Evolutionary conservation across 2,797 vertebrate genomes (phyloP), one percentile per base, ranked within the genome.

Genomic region (Nyctalus aviator): DNA sequence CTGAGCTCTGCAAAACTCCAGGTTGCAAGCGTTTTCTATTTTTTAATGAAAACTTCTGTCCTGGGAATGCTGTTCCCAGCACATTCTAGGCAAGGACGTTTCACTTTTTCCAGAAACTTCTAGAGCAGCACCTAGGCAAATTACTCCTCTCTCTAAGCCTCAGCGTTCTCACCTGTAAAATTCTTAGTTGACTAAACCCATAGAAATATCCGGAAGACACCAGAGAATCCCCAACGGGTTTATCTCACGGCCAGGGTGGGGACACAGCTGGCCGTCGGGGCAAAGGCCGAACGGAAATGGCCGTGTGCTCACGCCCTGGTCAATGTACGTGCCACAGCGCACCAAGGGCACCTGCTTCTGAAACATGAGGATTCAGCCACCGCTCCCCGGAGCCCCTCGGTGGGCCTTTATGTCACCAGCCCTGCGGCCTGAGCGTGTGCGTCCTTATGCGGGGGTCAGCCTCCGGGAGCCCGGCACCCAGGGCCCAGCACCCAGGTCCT

Each of bases 211-310:
- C 83, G 92, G 97, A 98, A 98, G 97, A 97, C 97, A 97, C 97
- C 96, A 93, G 96, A 97, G 96, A 97, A 97, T 96, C 97, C 97
- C 97, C 88, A 82, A 94, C 97, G 94, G 93, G 94, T 97, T 96
- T 92, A 20, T 68, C 68, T 91, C 92, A 71, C 91, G 89, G 92
- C 95, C 90, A 89, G 62, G 62, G 86, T 27, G 73, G 30, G 76
- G 35, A 37, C 9, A 4, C 27, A 57, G 41, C 2, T 10, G 44
- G 68, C 53, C 57, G 57, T 3, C 48, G 57, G 20, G 50, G 35
- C 79, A 79, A 4, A 11, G 48, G 95, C 95, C 66, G 6, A 93
- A 90, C 35, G 48, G 30, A 92, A 85, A 93, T 90, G 32, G 6
- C 48, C 93, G 2, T 86, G 44, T 93, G 68, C 86, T 53, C 83